A percentile compares a stretch with the other conserved stretches of the same genome.
These are phyloP conservation scores for Protodeltote pygarga DNA, from an alignment of 2,888 invertebrate genomes.

Conservation along the genomic window DNA sequence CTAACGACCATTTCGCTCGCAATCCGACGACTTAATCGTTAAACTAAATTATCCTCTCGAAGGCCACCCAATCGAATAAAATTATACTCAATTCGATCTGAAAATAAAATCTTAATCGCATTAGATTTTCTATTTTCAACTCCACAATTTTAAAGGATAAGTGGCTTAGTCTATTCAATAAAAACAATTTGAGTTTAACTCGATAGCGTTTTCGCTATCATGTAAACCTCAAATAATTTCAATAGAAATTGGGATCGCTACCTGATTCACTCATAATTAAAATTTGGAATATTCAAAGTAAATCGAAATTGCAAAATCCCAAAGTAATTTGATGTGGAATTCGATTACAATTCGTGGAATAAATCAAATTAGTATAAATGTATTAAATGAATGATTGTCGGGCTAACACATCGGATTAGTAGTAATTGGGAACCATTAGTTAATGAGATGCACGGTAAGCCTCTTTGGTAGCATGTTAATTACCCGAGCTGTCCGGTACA, in stretches of 20 bases:
- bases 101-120: not conserved
- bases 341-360: slow-evolving; percentile 30
- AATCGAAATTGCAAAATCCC: slow-evolving; percentile 31
- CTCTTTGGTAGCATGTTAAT: slow-evolving; percentile 45
- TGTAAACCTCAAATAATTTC: no score
- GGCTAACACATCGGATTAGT: slow-evolving; percentile 24
- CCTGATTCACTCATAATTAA: slow-evolving; percentile 43
- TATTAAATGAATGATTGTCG: slow-evolving; percentile 21
- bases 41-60: no score
- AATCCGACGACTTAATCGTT: no score
- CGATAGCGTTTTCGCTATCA: slow-evolving; percentile 24
- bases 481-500: slow-evolving; percentile 13
- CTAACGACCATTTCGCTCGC: no score
- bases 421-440: slow-evolving; percentile 33
- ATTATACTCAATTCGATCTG: not conserved
- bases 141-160: not conserved
- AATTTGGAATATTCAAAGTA: slow-evolving; percentile 21
- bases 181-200: slow-evolving; percentile 28
- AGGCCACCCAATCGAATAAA: no score
- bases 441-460: slow-evolving; percentile 40
- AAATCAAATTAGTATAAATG: slow-evolving; percentile 25
- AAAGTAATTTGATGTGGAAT: slow-evolving; percentile 37
- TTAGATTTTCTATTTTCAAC: slow-evolving; percentile 1
- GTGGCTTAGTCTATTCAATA: slow-evolving; percentile 16
- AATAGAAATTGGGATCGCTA: slow-evolving; percentile 13